Base-by-base conservation (phyloP, 2,888 invertebrate genomes). In the Drosophila nr. fundita region DNA sequence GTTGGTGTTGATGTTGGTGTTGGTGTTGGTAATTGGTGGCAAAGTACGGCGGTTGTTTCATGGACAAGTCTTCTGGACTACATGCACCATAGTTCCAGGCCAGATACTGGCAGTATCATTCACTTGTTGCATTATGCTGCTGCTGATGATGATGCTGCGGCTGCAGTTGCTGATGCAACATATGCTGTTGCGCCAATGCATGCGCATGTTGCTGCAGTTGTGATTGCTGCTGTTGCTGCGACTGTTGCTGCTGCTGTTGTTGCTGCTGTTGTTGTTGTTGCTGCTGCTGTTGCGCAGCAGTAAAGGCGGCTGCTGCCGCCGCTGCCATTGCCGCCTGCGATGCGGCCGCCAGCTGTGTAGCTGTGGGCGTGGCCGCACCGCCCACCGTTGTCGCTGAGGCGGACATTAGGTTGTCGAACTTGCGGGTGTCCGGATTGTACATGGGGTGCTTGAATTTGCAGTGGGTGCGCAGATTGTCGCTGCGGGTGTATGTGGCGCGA, bases 361-460 rank as follows among this genome's bases (percentile, higher is more conserved):
- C 94, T 89, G 94, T 94, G 81, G 94, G 94, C 90, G 94, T 94
- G 91, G 94, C 93, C 80, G 94, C 93, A 86, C 94, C 94, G 45
- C 77, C 78, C 30, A 73, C 34, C 27, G 78, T 38, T 36, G 82
- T 72, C 84, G 94, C 92, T 84, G 94, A 94, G 78, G 94, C 94
- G 82, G 95, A 94, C 93, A 95, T 94, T 83, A 95, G 94, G 94
- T 95, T 95, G 93, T 97, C 97, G 94, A 96, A 96, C 94, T 97
- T 97, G 95, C 97, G 95, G 94, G 96, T 96, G 94, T 97, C 97
- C 85, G 96, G 96, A 94, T 96, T 96, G 94, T 95, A 96, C 94
- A 95, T 95, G 94, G 97, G 97, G 94, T 97, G 97, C 94, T 97
- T 97, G 95, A 97, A 97, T 95, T 97, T 97, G 96, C 97, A 97